These are phyloP conservation scores for Perodicticus potto DNA, from an alignment of 2,797 vertebrate species.

Conservation along the genomic window DNA sequence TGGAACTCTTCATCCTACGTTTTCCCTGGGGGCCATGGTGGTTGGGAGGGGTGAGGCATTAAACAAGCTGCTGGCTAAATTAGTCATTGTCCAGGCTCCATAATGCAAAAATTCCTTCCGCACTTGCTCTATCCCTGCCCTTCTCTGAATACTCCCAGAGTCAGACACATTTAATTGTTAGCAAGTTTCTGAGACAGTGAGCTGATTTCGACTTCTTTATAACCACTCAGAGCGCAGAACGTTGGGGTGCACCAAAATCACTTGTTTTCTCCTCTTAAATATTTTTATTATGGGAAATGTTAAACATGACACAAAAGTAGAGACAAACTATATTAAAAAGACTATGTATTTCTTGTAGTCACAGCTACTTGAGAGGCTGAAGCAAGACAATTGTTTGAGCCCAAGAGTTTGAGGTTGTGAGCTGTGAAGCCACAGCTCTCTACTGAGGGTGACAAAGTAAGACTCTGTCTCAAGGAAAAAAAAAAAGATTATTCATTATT, in stretches of 20 bases:
- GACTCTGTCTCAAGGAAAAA: too few relatives aligned
- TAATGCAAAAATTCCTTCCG: not conserved
- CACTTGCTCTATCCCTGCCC: not conserved
- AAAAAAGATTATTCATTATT: too few relatives aligned
- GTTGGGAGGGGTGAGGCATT: not conserved
- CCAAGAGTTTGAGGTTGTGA: too few relatives aligned
- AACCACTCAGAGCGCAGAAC: not conserved
- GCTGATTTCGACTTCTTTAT: constrained; percentile 13
- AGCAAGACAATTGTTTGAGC: too few relatives aligned
- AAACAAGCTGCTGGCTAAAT: not conserved
- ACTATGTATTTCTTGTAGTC: not conserved
- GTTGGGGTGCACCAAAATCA: not conserved
- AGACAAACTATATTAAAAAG: not conserved
- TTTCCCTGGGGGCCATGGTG: not conserved
- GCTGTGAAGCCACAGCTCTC: too few relatives aligned
- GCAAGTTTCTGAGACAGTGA: not conserved
- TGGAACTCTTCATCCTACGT: not conserved
- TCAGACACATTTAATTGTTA: not conserved
- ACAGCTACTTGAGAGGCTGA: too few relatives aligned
- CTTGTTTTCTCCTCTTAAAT: constrained; percentile 9
- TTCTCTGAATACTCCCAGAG: not conserved
- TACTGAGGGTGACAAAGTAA: too few relatives aligned
- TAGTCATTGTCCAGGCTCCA: not conserved
- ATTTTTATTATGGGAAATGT: constrained; percentile 31
- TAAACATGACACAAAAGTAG: not conserved